phyloP scores from a whole-genome alignment of 2,113 vertebrate species.

The Hassar affinis region DNA sequence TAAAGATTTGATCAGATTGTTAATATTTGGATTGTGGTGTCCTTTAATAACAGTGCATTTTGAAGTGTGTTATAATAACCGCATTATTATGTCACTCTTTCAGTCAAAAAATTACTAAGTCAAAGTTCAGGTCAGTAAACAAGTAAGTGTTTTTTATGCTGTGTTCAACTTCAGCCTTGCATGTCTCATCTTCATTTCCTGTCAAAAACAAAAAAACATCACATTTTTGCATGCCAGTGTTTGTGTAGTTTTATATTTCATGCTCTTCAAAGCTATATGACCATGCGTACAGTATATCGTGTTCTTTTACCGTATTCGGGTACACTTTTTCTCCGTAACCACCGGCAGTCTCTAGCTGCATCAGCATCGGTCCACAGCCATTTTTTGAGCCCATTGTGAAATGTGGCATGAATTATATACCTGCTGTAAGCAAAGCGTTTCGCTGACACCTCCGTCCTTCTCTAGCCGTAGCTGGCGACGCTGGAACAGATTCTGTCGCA shows the following conservation, averaged over 20 bases:
- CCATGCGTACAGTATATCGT: background rate
- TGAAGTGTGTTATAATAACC: slow-evolving; percentile 33
- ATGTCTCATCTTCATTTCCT: slow-evolving; percentile 22
- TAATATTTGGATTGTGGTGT: background rate
- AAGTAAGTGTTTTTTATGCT: slow-evolving; percentile 30
- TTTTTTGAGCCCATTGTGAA: background rate
- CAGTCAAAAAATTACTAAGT: slow-evolving; percentile 97
- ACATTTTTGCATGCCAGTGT: slow-evolving; percentile 28
- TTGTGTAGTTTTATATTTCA: slow-evolving; percentile 10
- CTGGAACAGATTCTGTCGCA: slow-evolving; percentile 94
- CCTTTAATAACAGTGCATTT: slow-evolving; percentile 7
- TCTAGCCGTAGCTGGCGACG: slow-evolving; percentile 92
- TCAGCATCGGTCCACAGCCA: background rate
- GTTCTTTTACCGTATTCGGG: background rate
- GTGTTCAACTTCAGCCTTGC: slow-evolving; percentile 13
- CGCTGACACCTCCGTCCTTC: background rate
- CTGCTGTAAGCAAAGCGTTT: background rate
- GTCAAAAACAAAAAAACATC: background rate
- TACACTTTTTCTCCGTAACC: background rate
- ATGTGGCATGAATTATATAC: background rate
- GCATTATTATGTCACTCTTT: slow-evolving; percentile 63
- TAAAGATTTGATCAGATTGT: background rate
- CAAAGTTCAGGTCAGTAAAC: slow-evolving; percentile 94
- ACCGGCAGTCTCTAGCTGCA: background rate
- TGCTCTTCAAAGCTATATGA: background rate